Conservation (phyloP, 2,888 invertebrate genomes). For the Lochmaea capreae region DNA sequence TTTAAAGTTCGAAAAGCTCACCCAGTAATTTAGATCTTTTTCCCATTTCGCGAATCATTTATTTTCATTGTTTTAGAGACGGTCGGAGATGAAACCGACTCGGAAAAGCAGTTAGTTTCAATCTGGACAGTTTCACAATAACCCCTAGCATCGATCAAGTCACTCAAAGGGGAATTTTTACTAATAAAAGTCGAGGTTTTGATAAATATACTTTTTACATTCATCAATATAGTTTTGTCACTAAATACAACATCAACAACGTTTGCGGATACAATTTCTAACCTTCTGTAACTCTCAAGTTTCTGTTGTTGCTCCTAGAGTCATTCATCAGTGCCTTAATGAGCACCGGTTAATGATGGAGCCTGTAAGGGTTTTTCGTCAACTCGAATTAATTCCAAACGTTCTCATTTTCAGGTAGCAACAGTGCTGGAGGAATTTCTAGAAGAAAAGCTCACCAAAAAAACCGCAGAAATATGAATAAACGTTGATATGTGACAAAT, state of each 20-base stretch:
- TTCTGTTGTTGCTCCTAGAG: constrained; percentile 20
- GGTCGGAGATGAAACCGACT: constrained; percentile 55
- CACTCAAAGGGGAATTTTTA: too few species aligned
- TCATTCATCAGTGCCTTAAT: constrained; percentile 38
- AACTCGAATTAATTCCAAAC: constrained; percentile 18
- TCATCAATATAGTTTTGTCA: too few species aligned
- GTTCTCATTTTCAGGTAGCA: not conserved
- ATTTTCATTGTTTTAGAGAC: constrained; percentile 59
- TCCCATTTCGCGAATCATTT: constrained; percentile 56
- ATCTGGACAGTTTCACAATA: constrained; percentile 52
- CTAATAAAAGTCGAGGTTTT: too few species aligned
- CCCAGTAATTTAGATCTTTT: constrained; percentile 48
- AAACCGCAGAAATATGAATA: too few species aligned
- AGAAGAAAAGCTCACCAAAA: too few species aligned
- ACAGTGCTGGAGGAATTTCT: not conserved
- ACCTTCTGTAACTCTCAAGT: constrained; percentile 7
- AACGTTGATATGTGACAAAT: too few species aligned
- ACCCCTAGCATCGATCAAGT: constrained; percentile 47
- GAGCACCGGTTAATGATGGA: constrained; percentile 40
- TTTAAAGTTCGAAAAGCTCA: constrained; percentile 43
- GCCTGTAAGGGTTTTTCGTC: constrained; percentile 17
- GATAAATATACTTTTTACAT: too few species aligned
- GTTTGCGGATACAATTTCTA: not conserved
- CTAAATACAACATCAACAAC: too few species aligned
- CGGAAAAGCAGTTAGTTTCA: constrained; percentile 60